These are phyloP conservation scores for Cuniculus paca DNA, from an alignment of 2,797 vertebrate genomes.

Conservation along the genomic window DNA sequence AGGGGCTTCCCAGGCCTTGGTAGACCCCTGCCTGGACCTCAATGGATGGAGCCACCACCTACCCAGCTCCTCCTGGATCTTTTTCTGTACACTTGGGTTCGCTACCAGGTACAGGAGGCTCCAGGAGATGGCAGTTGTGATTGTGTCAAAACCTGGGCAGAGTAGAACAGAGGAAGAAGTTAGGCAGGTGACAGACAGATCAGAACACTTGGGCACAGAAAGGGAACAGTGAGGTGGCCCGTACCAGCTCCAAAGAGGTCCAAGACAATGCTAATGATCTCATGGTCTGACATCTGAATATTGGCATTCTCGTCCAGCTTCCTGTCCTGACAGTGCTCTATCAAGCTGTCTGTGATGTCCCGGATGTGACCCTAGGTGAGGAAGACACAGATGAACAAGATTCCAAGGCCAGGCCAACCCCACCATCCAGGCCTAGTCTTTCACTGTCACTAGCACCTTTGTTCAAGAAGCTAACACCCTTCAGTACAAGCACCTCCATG, in stretches of 20 bases:
- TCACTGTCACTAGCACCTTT: neutral
- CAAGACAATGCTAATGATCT: slow-evolving; percentile 91
- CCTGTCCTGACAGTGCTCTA: slow-evolving; percentile 93
- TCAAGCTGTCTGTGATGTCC: slow-evolving; percentile 96
- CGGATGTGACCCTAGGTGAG: slow-evolving; percentile 92
- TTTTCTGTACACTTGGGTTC: slow-evolving; percentile 92
- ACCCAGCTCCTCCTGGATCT: slow-evolving; percentile 94
- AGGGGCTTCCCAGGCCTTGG: neutral
- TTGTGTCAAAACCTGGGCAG: slow-evolving; percentile 94
- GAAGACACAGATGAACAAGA: neutral
- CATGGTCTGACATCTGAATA: slow-evolving; percentile 90
- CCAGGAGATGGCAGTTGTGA: slow-evolving; percentile 95
- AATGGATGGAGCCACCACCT: slow-evolving; percentile 79
- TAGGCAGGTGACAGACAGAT: neutral
- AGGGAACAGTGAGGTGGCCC: neutral
- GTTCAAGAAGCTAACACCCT: neutral
- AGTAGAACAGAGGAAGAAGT: neutral
- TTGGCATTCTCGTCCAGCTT: slow-evolving; percentile 91
- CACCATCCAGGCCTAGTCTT: neutral
- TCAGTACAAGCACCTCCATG: too few species aligned
- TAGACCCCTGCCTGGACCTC: neutral
- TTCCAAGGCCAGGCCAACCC: neutral
- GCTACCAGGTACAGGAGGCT: slow-evolving; percentile 92
- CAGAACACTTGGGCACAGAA: neutral
- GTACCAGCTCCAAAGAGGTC: slow-evolving; percentile 93